phyloP scores from a whole-genome alignment of 2,797 vertebrate species.

The Macrochelys suwanniensis region DNA sequence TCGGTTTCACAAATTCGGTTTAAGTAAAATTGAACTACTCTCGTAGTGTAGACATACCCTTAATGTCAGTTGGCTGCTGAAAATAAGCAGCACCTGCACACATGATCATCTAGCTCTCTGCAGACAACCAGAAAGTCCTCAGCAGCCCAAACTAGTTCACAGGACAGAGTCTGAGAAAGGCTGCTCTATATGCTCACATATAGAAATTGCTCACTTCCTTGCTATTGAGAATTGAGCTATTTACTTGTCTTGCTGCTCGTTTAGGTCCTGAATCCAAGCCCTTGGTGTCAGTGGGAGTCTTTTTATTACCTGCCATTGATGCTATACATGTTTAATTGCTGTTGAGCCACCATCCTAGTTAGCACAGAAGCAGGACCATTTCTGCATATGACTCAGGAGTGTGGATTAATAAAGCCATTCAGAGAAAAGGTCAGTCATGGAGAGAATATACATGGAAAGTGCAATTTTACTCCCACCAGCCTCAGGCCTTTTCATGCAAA shows the following conservation, averaged over 20 bases:
- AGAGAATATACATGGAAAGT: constrained; percentile 47
- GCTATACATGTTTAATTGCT: not conserved
- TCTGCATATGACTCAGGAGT: not conserved
- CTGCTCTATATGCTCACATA: not conserved
- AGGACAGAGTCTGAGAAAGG: not conserved
- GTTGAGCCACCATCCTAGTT: constrained; percentile 1
- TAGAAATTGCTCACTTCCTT: not conserved
- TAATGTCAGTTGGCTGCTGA: not conserved
- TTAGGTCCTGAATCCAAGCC: not conserved
- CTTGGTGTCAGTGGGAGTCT: not conserved
- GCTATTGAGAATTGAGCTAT: not conserved
- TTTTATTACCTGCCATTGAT: not conserved
- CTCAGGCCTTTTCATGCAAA: constrained; percentile 45
- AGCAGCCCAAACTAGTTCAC: not conserved
- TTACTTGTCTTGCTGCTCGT: not conserved
- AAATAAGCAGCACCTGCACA: constrained; percentile 24
- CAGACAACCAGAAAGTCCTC: not conserved
- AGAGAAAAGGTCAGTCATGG: constrained; percentile 45
- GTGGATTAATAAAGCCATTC: constrained; percentile 33
- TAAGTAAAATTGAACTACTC: too few species aligned
- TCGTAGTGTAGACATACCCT: too few species aligned
- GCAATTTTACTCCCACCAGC: constrained; percentile 46
- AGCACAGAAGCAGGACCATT: not conserved
- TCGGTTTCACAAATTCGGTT: too few species aligned
- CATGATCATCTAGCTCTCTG: not conserved